A percentile compares a stretch with the other conserved stretches of the same genome.
These are phyloP conservation scores for Caretta caretta DNA, from an alignment of 2,113 vertebrate genomes.

Conservation along the genomic window DNA sequence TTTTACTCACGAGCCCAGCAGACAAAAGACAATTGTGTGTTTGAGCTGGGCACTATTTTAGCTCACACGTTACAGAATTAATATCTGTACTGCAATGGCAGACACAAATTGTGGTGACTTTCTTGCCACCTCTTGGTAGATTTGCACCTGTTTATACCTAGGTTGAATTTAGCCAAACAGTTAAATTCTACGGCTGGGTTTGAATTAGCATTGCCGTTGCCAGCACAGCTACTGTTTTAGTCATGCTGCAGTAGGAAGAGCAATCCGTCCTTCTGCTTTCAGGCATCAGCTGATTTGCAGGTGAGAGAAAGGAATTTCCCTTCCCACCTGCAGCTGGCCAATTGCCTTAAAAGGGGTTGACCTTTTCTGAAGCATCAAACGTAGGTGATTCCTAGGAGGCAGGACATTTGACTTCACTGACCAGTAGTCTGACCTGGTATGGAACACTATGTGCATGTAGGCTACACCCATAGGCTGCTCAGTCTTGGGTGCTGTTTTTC, in stretches of 20 bases:
- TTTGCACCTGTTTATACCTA: background rate
- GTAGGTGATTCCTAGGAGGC: background rate
- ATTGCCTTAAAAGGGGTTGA: background rate
- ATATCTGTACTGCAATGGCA: background rate
- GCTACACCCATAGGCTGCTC: background rate
- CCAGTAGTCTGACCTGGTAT: background rate
- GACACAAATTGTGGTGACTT: background rate
- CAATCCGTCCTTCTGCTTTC: background rate
- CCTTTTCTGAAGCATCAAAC: background rate
- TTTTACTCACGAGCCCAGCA: background rate
- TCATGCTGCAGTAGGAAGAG: background rate
- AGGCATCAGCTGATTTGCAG: background rate
- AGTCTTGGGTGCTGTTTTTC: background rate
- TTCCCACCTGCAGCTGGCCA: too few species aligned
- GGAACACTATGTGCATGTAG: background rate
- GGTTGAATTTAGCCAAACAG: background rate
- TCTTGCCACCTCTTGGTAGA: background rate
- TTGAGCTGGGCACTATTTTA: background rate
- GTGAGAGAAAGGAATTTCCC: too few species aligned
- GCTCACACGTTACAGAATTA: background rate
- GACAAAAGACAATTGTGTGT: background rate
- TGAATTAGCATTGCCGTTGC: background rate
- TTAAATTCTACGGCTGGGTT: background rate
- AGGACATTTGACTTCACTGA: background rate
- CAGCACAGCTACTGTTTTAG: background rate